Evolutionary conservation across 2,113 vertebrate species (phyloP).

Genomic region (Chloroceryle aenea): DNA sequence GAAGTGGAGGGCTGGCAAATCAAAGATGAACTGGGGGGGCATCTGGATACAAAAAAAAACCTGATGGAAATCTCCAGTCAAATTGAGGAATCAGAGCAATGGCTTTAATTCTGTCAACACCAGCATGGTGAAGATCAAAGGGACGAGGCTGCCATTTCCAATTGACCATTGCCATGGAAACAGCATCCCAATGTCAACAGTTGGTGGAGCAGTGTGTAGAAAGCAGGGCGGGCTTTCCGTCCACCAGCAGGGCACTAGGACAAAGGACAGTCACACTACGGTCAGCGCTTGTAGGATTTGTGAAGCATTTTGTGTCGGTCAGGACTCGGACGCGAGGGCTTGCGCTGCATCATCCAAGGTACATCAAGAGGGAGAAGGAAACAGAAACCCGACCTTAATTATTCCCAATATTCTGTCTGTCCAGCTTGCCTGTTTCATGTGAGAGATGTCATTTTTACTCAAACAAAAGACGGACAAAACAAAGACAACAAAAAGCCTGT

Average conservation of each 20-base stretch:
- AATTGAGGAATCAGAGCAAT: slow-evolving; percentile 49
- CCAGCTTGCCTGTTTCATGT: accelerated
- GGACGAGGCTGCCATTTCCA: slow-evolving; percentile 49
- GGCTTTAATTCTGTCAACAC: slow-evolving; percentile 63
- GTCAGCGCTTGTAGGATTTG: background rate
- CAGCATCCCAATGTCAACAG: slow-evolving; percentile 47
- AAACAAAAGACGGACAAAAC: background rate
- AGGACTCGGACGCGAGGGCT: background rate
- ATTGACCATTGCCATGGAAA: slow-evolving; percentile 75
- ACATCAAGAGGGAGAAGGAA: background rate
- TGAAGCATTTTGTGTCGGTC: background rate
- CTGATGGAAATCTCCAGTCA: slow-evolving; percentile 47
- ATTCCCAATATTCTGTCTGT: background rate
- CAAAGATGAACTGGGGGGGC: slow-evolving; percentile 1
- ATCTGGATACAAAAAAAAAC: slow-evolving; percentile 30
- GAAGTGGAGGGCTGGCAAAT: background rate
- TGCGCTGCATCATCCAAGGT: accelerated
- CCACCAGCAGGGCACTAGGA: background rate
- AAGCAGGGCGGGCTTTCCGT: background rate
- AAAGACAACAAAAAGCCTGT: background rate
- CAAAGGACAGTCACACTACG: accelerated
- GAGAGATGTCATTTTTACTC: background rate
- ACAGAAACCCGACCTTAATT: background rate
- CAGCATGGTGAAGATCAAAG: slow-evolving; percentile 25
- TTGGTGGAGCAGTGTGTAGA: background rate